phyloP scores from a whole-genome alignment of 2,113 vertebrate genomes.

The Periophthalmus modestus region DNA sequence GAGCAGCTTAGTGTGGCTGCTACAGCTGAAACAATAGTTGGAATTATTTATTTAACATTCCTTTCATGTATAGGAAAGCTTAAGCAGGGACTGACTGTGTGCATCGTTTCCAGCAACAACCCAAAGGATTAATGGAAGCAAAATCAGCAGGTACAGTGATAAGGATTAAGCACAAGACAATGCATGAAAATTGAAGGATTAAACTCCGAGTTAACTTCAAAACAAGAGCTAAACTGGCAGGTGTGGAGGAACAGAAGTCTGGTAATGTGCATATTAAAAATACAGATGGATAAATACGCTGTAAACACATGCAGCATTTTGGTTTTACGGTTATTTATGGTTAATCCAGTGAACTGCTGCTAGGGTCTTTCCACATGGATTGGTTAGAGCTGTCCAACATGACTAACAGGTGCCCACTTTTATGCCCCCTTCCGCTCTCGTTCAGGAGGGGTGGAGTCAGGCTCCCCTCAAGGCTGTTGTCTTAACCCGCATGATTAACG shows the following conservation, averaged over 20 bases:
- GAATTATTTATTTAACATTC: constrained; percentile 4
- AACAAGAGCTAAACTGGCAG: not conserved
- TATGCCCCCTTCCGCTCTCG: constrained; percentile 14
- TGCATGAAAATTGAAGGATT: constrained; percentile 18
- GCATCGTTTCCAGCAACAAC: constrained; percentile 3
- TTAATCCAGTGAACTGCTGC: not conserved
- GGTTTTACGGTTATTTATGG: not conserved
- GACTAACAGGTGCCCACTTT: constrained; percentile 8
- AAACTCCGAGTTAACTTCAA: constrained; percentile 15
- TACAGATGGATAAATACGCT: not conserved
- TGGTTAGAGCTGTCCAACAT: not conserved
- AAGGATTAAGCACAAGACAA: constrained; percentile 16
- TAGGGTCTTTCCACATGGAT: not conserved
- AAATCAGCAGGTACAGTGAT: constrained; percentile 18
- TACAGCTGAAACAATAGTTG: not conserved
- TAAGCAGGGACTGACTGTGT: not conserved
- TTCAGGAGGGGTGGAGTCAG: constrained; percentile 32
- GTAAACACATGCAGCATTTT: not conserved
- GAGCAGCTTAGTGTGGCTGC: not conserved
- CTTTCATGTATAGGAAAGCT: constrained; percentile 11
- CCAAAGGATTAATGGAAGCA: not conserved
- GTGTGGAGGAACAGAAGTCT: not conserved
- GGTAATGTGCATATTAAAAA: not conserved
- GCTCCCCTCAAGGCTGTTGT: constrained; percentile 57
- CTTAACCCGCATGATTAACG: constrained; percentile 72